Base-by-base conservation (phyloP, 2,888 invertebrate species). In the Dryomyza anilis region DNA sequence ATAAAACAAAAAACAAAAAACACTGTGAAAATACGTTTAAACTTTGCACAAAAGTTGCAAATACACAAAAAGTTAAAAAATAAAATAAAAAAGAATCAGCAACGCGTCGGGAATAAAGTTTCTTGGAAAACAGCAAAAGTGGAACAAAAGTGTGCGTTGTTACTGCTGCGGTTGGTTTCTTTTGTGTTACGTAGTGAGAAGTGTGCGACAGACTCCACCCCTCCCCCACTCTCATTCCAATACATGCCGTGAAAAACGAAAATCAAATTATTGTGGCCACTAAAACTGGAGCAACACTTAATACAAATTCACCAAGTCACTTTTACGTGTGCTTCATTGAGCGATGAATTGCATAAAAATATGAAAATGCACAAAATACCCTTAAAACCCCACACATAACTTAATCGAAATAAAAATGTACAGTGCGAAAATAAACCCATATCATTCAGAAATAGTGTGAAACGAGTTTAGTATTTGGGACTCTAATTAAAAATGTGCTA, bases 1-100 rank as follows among this genome's bases (percentile, higher is more conserved):
- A 10, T 30, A n/a, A n/a, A n/a, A n/a, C n/a, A n/a, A n/a, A n/a
- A n/a, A n/a, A n/a, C 36, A 7, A 21, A 27, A 14, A 66, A 39
- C 36, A 33, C 25, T 53, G 16, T 61, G 43, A 19, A 25, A 60
- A 55, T 53, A 53, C 7, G 39, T 12, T 48, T 27, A 19, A 66
- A 52, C 33, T 45, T 14, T n/a, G 12, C 27, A 55, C 19, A n/a
- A n/a, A 30, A 36, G 27, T 16, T 33, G 10, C 10, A 29, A 62
- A 23, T 8, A 43, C 10, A 30, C 8, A 57, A 63, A 45, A 25
- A 46, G 36, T 23, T 33, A 48, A 52, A 29, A 39, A 5, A 27
- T 25, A 56, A 60, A 30, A 45, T 56, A 2, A 5, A 30, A 56
- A 45, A 52, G 14, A 30, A 16, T n/a, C 23, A 55, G 19, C 29